Percentiles rank a stretch among this genome's conserved stretches.
Conservation (phyloP, 1,140 invertebrate genomes). For the Papilio aristodemus region DNA sequence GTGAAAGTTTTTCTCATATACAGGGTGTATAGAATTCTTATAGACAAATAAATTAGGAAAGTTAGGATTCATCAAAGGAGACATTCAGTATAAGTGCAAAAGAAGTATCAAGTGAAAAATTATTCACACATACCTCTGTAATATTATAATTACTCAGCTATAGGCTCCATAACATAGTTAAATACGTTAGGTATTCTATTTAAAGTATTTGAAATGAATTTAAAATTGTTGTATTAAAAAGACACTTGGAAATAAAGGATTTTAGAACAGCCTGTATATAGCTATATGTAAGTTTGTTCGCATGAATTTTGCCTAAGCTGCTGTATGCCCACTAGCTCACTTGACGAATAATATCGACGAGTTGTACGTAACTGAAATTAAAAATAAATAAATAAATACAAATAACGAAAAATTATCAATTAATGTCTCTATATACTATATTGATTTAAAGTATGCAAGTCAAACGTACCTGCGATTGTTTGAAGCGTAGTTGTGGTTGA, state of each 20-base stretch:
- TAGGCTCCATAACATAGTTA: not conserved
- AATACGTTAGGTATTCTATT: not conserved
- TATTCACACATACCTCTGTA: slow-evolving; percentile 37
- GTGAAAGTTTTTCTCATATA: too few relatives aligned
- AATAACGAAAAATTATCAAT: slow-evolving; percentile 39
- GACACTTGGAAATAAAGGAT: slow-evolving; percentile 65
- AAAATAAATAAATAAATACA: slow-evolving; percentile 53
- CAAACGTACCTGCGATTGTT: slow-evolving; percentile 87
- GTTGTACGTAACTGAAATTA: slow-evolving; percentile 85
- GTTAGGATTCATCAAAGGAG: slow-evolving; percentile 16
- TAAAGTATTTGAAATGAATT: slow-evolving; percentile 2
- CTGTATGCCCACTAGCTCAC: slow-evolving; percentile 82
- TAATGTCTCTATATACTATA: not conserved
- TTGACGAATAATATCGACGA: slow-evolving; percentile 85
- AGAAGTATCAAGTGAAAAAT: slow-evolving; percentile 31
- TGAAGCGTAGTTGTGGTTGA: slow-evolving; percentile 88
- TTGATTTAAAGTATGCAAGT: not conserved
- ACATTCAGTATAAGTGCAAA: slow-evolving; percentile 46
- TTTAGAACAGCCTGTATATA: slow-evolving; percentile 38
- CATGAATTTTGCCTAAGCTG: slow-evolving; percentile 87
- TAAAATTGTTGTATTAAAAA: slow-evolving; percentile 42
- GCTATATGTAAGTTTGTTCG: slow-evolving; percentile 89
- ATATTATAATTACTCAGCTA: not conserved
- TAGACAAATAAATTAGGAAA: slow-evolving; percentile 9
- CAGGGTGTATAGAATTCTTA: not conserved